Conservation (phyloP, 2,888 invertebrate species). For the Phasia obesa region DNA sequence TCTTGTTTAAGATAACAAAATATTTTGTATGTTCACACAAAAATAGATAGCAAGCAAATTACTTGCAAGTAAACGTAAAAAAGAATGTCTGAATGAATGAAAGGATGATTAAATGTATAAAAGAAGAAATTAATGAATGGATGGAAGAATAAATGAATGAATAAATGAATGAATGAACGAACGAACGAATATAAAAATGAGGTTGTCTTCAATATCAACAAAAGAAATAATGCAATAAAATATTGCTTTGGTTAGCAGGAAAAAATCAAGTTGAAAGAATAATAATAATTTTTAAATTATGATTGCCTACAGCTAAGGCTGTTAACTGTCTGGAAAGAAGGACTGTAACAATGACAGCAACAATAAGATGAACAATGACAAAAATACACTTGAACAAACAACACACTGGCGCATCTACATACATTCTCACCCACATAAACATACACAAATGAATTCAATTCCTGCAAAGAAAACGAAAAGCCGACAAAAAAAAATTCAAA, state of each 20-base stretch:
- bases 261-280: constrained; percentile 26
- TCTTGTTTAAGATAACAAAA: constrained; percentile 29
- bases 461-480: constrained; percentile 32
- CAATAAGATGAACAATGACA: constrained; percentile 16
- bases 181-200: constrained; percentile 30
- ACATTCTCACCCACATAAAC: not conserved
- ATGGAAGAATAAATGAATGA: constrained; percentile 3
- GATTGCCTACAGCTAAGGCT: constrained; percentile 63
- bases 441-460: constrained; percentile 12
- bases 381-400: not conserved
- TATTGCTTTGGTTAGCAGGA: constrained; percentile 59
- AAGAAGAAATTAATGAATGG: constrained; percentile 4
- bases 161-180: constrained; percentile 7
- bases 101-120: constrained; percentile 3
- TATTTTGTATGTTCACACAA: not conserved
- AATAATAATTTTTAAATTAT: constrained; percentile 71
- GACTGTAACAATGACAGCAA: constrained; percentile 11
- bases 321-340: constrained; percentile 50
- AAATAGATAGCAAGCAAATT: constrained; percentile 16
- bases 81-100: constrained; percentile 3
- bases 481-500: constrained; percentile 55
- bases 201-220: constrained; percentile 47
- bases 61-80: constrained; percentile 5
- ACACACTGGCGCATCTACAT: not conserved
- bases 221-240: constrained; percentile 60